phyloP scores from a whole-genome alignment of 2,888 invertebrate genomes.

The Xylota sylvarum region DNA sequence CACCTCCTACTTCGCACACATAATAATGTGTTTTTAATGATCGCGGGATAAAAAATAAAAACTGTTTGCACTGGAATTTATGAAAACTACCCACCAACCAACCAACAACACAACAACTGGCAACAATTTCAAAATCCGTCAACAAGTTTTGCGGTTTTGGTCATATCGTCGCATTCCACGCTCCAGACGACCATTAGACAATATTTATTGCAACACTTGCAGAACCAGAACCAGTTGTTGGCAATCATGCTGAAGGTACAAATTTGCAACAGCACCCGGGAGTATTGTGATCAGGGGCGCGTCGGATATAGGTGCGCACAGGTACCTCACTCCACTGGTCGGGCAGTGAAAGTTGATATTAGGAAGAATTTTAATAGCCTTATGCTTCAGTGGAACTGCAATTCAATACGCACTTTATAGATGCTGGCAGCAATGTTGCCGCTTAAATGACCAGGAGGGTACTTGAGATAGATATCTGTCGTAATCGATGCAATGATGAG shows the following conservation, averaged over 20 bases:
- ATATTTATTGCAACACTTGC: conserved; percentile 64
- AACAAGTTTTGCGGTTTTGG: conserved; percentile 68
- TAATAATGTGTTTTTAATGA: conserved; percentile 64
- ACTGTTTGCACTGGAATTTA: conserved; percentile 34
- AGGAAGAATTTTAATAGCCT: conserved; percentile 67
- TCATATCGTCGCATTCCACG: conserved; percentile 38
- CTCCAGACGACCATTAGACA: conserved; percentile 42
- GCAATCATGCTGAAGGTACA: conserved; percentile 46
- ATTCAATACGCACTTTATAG: conserved; percentile 38
- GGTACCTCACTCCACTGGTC: conserved; percentile 15
- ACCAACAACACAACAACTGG: neutral
- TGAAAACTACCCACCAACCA: conserved; percentile 9
- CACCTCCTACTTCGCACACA: conserved; percentile 25
- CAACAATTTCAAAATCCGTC: conserved; percentile 35
- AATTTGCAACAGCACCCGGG: conserved; percentile 16
- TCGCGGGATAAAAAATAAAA: conserved; percentile 52
- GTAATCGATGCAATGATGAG: conserved; percentile 43
- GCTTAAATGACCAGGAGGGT: conserved; percentile 23
- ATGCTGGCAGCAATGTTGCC: conserved; percentile 19
- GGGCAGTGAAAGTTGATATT: conserved; percentile 68
- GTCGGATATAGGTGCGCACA: neutral
- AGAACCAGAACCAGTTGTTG: conserved; percentile 64
- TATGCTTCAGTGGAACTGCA: conserved; percentile 49
- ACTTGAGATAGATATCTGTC: conserved; percentile 38
- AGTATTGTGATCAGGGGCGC: neutral